Percentiles rank a stretch among this genome's conserved stretches.
Evolutionary conservation across 2,797 vertebrate genomes (phyloP).

Genomic region (Artibeus jamaicensis): DNA sequence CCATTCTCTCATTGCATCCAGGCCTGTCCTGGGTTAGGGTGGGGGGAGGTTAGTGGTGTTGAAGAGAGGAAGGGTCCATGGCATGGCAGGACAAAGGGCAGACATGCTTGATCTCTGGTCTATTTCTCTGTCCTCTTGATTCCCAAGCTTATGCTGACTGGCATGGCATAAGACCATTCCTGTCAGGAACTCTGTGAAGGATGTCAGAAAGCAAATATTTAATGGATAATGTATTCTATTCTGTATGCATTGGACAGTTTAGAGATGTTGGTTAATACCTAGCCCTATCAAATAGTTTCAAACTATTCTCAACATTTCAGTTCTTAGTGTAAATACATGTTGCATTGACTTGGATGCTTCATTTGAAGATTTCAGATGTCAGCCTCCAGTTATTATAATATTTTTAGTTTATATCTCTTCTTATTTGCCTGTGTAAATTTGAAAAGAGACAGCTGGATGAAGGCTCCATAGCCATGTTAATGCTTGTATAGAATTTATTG

Average conservation of each 20-base stretch:
- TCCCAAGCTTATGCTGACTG: not conserved
- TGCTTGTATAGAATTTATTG: constrained; percentile 54
- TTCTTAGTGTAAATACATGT: constrained; percentile 62
- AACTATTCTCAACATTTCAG: constrained; percentile 42
- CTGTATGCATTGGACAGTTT: not conserved
- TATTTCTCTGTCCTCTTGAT: not conserved
- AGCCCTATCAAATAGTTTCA: constrained; percentile 1
- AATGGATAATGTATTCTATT: not conserved
- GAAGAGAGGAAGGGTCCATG: not conserved
- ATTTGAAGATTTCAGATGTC: constrained; percentile 56
- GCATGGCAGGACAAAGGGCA: not conserved
- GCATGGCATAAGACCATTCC: not conserved
- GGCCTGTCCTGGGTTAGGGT: fast-evolving
- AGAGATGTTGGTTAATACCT: not conserved
- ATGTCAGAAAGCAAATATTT: not conserved
- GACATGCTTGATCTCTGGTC: not conserved
- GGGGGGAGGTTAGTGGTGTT: not conserved
- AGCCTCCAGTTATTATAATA: constrained; percentile 59
- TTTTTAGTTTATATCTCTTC: constrained; percentile 65
- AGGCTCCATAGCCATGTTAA: constrained; percentile 35
- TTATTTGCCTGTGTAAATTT: constrained; percentile 35
- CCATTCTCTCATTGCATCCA: not conserved
- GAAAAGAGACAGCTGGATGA: constrained; percentile 54
- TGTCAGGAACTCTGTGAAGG: not conserved
- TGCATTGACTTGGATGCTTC: constrained; percentile 37